These are phyloP conservation scores for Cephus rjabovi DNA, from an alignment of 2,888 invertebrate genomes.

Conservation along the genomic window DNA sequence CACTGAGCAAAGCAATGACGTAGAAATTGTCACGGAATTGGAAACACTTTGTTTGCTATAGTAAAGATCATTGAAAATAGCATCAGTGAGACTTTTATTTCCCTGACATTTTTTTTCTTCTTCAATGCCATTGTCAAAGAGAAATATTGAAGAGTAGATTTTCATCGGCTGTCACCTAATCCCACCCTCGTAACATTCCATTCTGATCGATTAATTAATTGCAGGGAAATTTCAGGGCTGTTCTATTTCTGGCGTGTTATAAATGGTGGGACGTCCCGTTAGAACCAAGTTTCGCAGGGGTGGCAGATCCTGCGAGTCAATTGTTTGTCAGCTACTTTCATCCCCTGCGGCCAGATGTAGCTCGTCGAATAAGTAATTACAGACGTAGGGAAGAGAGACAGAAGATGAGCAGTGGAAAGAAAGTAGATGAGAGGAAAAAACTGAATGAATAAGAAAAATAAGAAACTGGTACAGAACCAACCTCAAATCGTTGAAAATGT, in stretches of 20 bases:
- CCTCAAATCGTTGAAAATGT: not conserved
- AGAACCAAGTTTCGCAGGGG: not conserved
- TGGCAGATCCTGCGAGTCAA: not conserved
- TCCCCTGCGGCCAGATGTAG: not conserved
- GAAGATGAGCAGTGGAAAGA: not conserved
- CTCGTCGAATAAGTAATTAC: not conserved
- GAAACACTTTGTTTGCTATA: not conserved
- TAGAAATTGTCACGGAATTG: not conserved
- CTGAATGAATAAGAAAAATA: not conserved
- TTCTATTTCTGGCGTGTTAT: not conserved
- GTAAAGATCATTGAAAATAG: not conserved
- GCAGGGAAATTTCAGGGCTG: not conserved
- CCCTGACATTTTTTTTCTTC: not conserved
- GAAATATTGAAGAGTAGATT: not conserved
- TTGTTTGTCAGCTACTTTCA: not conserved
- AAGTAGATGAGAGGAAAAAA: not conserved
- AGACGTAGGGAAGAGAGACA: not conserved
- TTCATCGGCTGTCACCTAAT: not conserved
- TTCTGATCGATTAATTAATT: slow-evolving; percentile 25
- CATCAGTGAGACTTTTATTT: not conserved
- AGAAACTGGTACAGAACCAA: not conserved
- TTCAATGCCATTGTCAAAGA: not conserved
- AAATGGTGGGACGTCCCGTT: not conserved
- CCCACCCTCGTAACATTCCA: slow-evolving; percentile 13
- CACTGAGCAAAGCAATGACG: not conserved